These are phyloP conservation scores for Arnoldichthys spilopterus DNA, from an alignment of 2,797 vertebrate species.

Conservation along the genomic window DNA sequence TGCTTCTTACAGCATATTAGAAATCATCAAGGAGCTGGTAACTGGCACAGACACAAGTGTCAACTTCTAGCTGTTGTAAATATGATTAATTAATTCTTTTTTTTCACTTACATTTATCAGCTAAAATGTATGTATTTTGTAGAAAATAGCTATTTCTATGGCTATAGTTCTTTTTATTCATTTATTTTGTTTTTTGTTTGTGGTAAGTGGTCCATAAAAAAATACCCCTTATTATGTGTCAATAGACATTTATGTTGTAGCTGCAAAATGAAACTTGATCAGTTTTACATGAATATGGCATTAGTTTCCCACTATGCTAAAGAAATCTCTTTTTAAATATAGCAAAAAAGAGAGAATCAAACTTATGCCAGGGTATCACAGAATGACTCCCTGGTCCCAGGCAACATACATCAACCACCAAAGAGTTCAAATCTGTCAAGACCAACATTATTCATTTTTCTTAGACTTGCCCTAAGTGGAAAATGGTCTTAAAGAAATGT, in stretches of 20 bases:
- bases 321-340: background rate
- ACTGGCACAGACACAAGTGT: too few species aligned
- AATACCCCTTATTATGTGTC: too few species aligned
- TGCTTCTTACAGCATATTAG: background rate
- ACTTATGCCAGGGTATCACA: constrained; percentile 1
- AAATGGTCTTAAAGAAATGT: constrained; percentile 23
- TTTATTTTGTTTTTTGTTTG: too few species aligned
- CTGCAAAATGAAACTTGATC: background rate
- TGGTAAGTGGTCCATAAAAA: too few species aligned
- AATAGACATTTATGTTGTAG: too few species aligned
- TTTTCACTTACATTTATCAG: too few species aligned
- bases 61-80: too few species aligned
- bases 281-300: background rate
- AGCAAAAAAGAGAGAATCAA: background rate
- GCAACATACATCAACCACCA: constrained; percentile 8
- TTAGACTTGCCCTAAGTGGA: constrained; percentile 15
- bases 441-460: constrained; percentile 13
- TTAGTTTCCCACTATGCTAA: background rate
- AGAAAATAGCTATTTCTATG: too few species aligned
- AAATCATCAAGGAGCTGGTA: too few species aligned
- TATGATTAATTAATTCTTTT: too few species aligned
- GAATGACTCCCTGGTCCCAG: background rate
- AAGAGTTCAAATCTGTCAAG: constrained; percentile 21
- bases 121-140: too few species aligned
- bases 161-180: too few species aligned